A percentile compares a stretch with the other conserved stretches of the same genome.
phyloP scores from a whole-genome alignment of 2,797 vertebrate species.

The Sebastes steindachneri region DNA sequence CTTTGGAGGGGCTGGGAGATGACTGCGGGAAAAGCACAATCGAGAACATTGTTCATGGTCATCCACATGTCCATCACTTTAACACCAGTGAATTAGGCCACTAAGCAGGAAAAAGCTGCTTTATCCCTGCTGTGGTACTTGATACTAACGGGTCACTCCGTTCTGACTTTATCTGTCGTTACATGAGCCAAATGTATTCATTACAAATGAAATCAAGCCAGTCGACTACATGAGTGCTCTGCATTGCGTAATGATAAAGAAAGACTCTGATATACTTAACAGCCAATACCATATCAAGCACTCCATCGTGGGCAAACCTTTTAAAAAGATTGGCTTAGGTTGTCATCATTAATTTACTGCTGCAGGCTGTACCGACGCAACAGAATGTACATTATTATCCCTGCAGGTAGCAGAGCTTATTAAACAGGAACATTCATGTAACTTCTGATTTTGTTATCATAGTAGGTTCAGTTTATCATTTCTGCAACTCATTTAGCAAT shows the following conservation, averaged over 20 bases:
- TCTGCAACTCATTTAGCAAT: background rate
- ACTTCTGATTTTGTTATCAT: background rate
- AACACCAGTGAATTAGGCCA: background rate
- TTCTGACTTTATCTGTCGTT: background rate
- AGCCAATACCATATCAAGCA: background rate
- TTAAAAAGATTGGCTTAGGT: constrained; percentile 1
- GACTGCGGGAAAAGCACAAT: constrained; percentile 74
- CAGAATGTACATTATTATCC: background rate
- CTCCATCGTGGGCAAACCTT: background rate
- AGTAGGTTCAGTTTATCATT: background rate
- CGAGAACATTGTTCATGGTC: background rate
- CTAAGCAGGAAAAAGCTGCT: background rate
- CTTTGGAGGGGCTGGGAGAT: constrained; percentile 74
- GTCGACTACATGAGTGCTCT: background rate
- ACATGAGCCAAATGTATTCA: constrained; percentile 4
- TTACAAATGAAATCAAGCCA: constrained; percentile 8
- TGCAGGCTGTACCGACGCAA: background rate
- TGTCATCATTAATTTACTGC: background rate
- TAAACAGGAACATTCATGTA: background rate
- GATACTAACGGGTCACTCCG: background rate
- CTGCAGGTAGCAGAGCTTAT: background rate
- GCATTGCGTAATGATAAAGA: background rate
- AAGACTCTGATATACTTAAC: background rate
- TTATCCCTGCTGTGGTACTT: background rate
- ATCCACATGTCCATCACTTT: background rate